Percentiles rank a stretch among this genome's conserved stretches.
These are phyloP conservation scores for Ceratothoa steindachneri DNA, from an alignment of 2,888 invertebrate species.

Conservation along the genomic window DNA sequence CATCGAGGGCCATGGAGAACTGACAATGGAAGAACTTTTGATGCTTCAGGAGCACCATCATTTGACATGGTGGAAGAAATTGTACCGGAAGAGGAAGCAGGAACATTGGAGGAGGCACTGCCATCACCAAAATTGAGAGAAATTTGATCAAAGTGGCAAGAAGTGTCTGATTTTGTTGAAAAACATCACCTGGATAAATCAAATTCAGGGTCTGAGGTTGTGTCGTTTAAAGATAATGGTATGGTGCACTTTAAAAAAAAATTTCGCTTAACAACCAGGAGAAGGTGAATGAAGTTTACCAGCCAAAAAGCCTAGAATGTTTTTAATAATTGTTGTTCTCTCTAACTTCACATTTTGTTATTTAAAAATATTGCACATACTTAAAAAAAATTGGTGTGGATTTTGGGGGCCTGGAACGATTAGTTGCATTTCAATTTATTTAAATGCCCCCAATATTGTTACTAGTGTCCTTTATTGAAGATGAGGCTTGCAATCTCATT, in stretches of 20 bases:
- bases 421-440: background rate
- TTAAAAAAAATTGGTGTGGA: background rate
- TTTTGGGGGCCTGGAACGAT: background rate
- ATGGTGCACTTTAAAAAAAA: background rate
- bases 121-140: background rate
- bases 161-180: background rate
- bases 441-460: no score
- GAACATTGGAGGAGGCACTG: no score
- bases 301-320: background rate
- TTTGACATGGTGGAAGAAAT: constrained; percentile 50
- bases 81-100: constrained; percentile 51
- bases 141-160: background rate
- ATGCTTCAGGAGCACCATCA: background rate
- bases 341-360: background rate
- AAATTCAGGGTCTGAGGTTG: background rate
- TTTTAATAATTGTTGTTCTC: background rate
- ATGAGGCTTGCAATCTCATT: no score
- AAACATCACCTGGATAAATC: background rate
- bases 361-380: background rate
- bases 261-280: no score
- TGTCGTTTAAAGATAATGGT: background rate
- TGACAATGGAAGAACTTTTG: background rate
- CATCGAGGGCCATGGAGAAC: background rate
- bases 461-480: no score
- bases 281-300: background rate